Percentiles rank a stretch among this genome's conserved stretches.
Evolutionary conservation across 2,797 vertebrate genomes (phyloP).

Genomic region (Lagodon rhomboides): DNA sequence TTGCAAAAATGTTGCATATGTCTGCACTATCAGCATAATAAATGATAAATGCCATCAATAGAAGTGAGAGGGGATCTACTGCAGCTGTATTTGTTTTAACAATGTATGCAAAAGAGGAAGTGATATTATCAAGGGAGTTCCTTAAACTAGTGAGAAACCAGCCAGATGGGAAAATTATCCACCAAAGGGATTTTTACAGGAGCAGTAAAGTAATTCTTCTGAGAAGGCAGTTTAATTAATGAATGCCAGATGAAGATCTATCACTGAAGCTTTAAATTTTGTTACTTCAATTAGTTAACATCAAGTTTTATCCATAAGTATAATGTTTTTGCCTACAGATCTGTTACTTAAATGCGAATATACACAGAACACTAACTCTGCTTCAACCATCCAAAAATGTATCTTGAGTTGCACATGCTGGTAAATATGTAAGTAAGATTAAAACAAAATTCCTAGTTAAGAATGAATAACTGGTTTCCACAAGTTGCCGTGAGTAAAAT

Average conservation of each 20-base stretch:
- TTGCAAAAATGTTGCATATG: no score
- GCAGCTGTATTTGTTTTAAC: not conserved
- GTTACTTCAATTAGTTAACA: not conserved
- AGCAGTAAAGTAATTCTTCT: conserved; percentile 6
- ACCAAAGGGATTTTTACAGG: not conserved
- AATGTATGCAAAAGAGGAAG: not conserved
- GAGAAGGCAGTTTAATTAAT: not conserved
- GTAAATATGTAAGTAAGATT: not conserved
- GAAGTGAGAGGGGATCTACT: not conserved
- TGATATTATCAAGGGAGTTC: not conserved
- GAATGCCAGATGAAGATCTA: not conserved
- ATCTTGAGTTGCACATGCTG: not conserved
- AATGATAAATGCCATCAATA: not conserved
- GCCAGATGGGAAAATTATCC: not conserved
- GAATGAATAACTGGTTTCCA: not conserved
- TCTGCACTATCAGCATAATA: not conserved
- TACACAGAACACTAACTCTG: not conserved
- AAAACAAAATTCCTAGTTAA: not conserved
- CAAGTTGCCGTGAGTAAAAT: not conserved
- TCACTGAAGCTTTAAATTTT: not conserved
- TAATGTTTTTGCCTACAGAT: not conserved
- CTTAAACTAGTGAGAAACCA: not conserved
- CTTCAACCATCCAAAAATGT: not conserved
- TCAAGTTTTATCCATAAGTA: not conserved
- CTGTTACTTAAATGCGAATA: not conserved